These are phyloP conservation scores for Halictus ligatus DNA, from an alignment of 2,888 invertebrate genomes.

Conservation along the genomic window DNA sequence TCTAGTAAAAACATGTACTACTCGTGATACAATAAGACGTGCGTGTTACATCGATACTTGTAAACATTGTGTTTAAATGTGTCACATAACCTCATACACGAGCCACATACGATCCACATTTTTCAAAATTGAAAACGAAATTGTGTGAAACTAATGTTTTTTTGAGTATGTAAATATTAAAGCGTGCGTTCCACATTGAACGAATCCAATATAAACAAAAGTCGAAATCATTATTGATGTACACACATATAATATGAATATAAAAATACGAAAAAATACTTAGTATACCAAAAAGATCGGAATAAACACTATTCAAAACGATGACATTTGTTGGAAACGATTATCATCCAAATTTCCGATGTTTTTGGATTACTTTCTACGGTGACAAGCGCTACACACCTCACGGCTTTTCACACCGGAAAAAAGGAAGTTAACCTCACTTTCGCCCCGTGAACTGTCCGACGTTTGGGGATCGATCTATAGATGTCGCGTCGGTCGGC, in stretches of 20 bases:
- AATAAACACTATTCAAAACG: constrained; percentile 40
- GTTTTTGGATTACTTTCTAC: constrained; percentile 76
- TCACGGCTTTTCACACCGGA: constrained; percentile 76
- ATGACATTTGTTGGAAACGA: constrained; percentile 18
- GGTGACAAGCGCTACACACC: constrained; percentile 74
- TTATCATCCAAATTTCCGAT: constrained; percentile 73
- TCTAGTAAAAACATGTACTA: neutral
- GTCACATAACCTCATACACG: constrained; percentile 53
- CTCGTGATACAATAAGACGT: neutral
- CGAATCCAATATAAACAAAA: constrained; percentile 23
- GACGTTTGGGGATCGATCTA: neutral
- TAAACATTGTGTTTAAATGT: constrained; percentile 53
- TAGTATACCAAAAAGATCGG: constrained; percentile 23
- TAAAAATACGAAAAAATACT: constrained; percentile 35
- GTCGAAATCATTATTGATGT: constrained; percentile 14
- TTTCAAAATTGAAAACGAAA: neutral
- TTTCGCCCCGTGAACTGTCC: constrained; percentile 34
- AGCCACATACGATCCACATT: neutral
- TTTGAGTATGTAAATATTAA: neutral
- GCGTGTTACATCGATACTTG: constrained; percentile 3
- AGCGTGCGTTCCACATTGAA: constrained; percentile 12
- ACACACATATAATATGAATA: constrained; percentile 13
- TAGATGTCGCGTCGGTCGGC: constrained; percentile 47
- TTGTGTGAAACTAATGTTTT: constrained; percentile 12
- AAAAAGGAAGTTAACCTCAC: constrained; percentile 77